phyloP scores from a whole-genome alignment of 2,888 invertebrate species.

The Thera britannica region DNA sequence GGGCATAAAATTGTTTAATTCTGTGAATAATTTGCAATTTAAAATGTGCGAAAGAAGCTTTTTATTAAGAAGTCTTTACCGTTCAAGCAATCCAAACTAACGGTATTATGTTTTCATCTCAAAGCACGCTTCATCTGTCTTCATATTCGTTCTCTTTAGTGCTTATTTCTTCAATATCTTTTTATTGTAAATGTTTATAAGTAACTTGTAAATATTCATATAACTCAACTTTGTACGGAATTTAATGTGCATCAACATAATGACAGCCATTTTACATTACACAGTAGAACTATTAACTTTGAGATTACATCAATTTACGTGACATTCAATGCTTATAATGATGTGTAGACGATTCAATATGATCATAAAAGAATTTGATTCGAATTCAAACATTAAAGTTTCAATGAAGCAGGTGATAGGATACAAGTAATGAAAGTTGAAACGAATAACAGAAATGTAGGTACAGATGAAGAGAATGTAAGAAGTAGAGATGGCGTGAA shows the following conservation, averaged over 20 bases:
- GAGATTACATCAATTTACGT: slow-evolving; percentile 29
- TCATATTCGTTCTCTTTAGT: neutral
- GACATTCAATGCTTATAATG: slow-evolving; percentile 32
- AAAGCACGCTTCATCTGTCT: slow-evolving; percentile 12
- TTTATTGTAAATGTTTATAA: slow-evolving; percentile 17
- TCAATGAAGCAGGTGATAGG: slow-evolving; percentile 4
- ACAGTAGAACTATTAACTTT: slow-evolving; percentile 19
- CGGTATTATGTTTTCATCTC: slow-evolving; percentile 49
- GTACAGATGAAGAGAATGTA: slow-evolving; percentile 6
- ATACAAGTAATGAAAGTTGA: neutral
- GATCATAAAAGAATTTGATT: slow-evolving; percentile 6
- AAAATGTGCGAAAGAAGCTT: slow-evolving; percentile 17
- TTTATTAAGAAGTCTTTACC: slow-evolving; percentile 50
- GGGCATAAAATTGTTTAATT: slow-evolving; percentile 11
- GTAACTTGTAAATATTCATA: slow-evolving; percentile 31
- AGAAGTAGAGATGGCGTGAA: slow-evolving; percentile 44
- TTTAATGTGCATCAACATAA: slow-evolving; percentile 27
- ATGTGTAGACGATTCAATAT: slow-evolving; percentile 14
- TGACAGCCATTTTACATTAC: slow-evolving; percentile 32
- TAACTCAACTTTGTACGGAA: slow-evolving; percentile 20
- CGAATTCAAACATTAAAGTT: neutral
- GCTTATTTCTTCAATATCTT: slow-evolving; percentile 7
- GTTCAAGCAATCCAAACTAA: slow-evolving; percentile 59
- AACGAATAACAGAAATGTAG: neutral
- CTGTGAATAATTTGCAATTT: slow-evolving; percentile 25